phyloP scores from a whole-genome alignment of 2,797 vertebrate genomes.

The Chrysocyon brachyurus region DNA sequence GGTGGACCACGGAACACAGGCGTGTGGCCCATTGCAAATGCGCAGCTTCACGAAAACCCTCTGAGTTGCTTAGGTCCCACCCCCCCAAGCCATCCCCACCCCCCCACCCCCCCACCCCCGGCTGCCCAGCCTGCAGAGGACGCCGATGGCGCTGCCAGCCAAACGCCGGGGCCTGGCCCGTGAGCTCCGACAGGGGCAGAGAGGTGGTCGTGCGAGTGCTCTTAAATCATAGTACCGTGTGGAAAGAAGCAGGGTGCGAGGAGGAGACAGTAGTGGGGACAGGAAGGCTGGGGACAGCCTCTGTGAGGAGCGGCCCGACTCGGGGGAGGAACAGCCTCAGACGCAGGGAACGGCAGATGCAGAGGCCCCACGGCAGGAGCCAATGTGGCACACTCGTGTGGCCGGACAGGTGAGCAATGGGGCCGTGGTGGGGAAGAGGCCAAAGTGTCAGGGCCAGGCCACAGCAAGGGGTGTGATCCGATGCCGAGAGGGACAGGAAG shows the following conservation, averaged over 20 bases:
- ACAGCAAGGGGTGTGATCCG: not conserved
- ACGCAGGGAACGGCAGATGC: not conserved
- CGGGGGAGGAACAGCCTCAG: not conserved
- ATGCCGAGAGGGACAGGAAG: no score
- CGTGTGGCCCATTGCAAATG: not conserved
- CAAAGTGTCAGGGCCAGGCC: not conserved
- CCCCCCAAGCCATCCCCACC: no score
- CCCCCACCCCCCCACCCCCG: no score
- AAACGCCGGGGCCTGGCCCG: no score
- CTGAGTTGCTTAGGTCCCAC: fast-evolving
- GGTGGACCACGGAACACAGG: not conserved
- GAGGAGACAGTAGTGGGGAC: not conserved
- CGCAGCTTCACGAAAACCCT: not conserved
- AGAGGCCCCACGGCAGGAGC: not conserved
- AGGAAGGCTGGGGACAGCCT: not conserved
- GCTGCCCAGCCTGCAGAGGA: not conserved
- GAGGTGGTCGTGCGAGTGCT: not conserved
- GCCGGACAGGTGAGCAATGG: not conserved
- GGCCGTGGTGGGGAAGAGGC: not conserved
- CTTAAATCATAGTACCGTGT: not conserved
- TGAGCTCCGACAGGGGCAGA: not conserved
- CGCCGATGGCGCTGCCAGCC: no score
- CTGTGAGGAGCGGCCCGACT: not conserved
- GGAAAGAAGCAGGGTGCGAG: not conserved
- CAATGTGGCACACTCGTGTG: not conserved